Evolutionary conservation across 2,113 vertebrate genomes (phyloP).

Genomic region (Prochilodus magdalenae): DNA sequence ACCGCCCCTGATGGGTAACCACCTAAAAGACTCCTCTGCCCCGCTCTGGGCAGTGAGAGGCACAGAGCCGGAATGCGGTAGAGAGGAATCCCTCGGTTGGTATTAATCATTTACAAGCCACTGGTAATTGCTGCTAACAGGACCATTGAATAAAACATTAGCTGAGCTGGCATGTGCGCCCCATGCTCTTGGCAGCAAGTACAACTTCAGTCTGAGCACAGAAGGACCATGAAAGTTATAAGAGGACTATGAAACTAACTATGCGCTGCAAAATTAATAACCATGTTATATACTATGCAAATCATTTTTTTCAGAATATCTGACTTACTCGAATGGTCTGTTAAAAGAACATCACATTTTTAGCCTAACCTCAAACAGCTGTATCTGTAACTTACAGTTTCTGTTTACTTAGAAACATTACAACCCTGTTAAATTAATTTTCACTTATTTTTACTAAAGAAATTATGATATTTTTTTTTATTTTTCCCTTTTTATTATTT

Average conservation of each 20-base stretch:
- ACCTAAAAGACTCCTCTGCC: neutral
- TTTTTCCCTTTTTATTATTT: too few species aligned
- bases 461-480: too few species aligned
- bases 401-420: too few species aligned
- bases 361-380: too few species aligned
- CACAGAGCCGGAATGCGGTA: neutral
- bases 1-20: neutral
- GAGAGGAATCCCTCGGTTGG: neutral
- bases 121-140: constrained; percentile 28
- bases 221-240: neutral
- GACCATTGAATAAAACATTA: constrained; percentile 37
- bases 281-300: too few species aligned
- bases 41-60: neutral
- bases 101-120: constrained; percentile 50
- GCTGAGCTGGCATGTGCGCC: neutral
- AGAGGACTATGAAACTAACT: neutral
- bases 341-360: neutral
- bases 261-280: neutral
- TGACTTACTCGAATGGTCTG: neutral
- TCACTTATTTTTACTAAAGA: too few species aligned
- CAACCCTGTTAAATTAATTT: too few species aligned
- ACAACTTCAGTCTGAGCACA: constrained; percentile 26
- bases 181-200: neutral
- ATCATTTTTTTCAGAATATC: neutral
- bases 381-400: too few species aligned